These are phyloP conservation scores for Hylyphantes graminicola DNA, from an alignment of 1,140 invertebrate genomes.

Conservation along the genomic window DNA sequence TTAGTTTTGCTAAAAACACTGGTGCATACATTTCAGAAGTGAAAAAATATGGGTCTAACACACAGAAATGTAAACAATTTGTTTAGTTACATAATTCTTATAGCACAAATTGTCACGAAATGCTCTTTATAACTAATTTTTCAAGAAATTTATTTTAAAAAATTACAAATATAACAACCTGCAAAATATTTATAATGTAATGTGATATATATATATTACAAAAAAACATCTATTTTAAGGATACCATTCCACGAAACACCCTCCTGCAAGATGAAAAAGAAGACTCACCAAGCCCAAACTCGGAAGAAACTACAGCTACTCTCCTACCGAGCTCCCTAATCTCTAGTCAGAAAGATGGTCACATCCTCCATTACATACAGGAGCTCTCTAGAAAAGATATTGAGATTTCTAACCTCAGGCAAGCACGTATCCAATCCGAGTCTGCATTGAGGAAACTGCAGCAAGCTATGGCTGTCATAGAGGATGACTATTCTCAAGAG, in stretches of 20 bases:
- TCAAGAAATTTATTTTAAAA: too few species aligned
- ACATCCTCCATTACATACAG: conserved; percentile 84
- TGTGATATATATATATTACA: too few species aligned
- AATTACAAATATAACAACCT: too few species aligned
- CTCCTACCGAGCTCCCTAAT: conserved; percentile 39
- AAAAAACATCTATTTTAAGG: too few species aligned
- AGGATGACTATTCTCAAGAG: conserved; percentile 73
- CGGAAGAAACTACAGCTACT: conserved; percentile 20
- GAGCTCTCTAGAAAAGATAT: conserved; percentile 84
- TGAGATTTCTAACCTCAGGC: conserved; percentile 79
- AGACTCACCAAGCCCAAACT: neutral
- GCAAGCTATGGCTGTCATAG: conserved; percentile 71
- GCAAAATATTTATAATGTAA: too few species aligned
- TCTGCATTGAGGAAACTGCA: conserved; percentile 76
- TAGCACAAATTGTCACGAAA: too few species aligned
- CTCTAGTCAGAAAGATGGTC: conserved; percentile 47
- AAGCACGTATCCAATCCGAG: conserved; percentile 79
- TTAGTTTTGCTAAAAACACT: too few species aligned
- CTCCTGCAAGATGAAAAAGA: neutral
- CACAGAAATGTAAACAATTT: too few species aligned
- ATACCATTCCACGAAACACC: neutral
- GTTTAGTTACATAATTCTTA: too few species aligned
- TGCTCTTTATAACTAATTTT: too few species aligned
- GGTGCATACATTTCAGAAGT: too few species aligned
- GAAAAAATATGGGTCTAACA: too few species aligned